Evolutionary conservation across 2,797 vertebrate genomes (phyloP).

Genomic region (Anguilla pacifica): DNA sequence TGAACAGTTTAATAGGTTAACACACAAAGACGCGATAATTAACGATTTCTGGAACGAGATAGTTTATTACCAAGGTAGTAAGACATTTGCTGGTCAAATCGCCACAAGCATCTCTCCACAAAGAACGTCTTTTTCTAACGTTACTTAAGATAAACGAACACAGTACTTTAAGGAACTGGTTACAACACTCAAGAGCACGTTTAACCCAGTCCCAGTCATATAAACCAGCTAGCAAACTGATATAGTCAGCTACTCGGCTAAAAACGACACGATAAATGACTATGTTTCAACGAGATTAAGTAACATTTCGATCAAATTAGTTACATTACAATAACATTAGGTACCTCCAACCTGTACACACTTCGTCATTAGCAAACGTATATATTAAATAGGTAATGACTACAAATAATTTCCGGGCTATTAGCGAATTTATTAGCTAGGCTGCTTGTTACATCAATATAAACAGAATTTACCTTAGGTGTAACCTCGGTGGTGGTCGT

Average conservation of each 20-base stretch:
- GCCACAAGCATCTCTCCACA: background rate
- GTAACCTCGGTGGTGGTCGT: constrained; percentile 59
- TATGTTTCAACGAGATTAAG: background rate
- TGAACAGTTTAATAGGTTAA: background rate
- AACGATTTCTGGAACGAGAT: background rate
- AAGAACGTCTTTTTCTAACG: background rate
- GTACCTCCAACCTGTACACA: background rate
- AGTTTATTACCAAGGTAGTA: background rate
- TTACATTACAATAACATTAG: background rate
- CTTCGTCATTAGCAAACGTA: background rate
- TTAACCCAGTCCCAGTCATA: background rate
- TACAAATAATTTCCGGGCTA: background rate
- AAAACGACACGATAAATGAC: too few species aligned
- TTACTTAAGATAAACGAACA: background rate
- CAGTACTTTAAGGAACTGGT: background rate
- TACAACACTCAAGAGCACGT: too few species aligned
- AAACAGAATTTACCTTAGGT: constrained; percentile 19
- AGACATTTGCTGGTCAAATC: background rate
- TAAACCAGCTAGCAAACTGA: background rate
- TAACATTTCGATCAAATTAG: background rate
- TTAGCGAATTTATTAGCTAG: background rate
- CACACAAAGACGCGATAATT: background rate
- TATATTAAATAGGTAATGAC: background rate
- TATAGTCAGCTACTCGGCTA: background rate
- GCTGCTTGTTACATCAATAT: background rate